These are phyloP conservation scores for Poliocrania exsul DNA, from an alignment of 2,797 vertebrate species.

Conservation along the genomic window DNA sequence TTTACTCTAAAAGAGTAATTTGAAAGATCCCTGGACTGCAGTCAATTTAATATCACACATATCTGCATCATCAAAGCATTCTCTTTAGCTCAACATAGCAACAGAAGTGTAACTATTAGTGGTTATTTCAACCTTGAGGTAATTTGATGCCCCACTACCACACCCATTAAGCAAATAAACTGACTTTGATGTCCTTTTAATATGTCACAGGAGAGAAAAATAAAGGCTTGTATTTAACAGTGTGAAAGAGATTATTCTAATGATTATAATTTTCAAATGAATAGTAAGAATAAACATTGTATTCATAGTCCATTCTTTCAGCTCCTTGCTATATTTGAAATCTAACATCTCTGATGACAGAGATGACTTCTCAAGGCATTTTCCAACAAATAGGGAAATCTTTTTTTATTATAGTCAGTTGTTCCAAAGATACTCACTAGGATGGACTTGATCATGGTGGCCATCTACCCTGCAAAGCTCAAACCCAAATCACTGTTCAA, in stretches of 20 bases:
- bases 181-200: conserved; percentile 45
- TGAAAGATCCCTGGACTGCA: conserved; percentile 62
- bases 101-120: conserved; percentile 36
- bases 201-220: conserved; percentile 15
- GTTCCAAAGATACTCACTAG: neutral
- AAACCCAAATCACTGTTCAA: neutral
- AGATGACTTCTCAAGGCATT: neutral
- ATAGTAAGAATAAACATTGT: neutral
- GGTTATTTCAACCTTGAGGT: conserved; percentile 44
- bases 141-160: neutral
- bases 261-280: neutral
- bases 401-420: neutral
- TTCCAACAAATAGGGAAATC: neutral
- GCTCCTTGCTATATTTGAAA: neutral
- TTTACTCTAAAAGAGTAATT: conserved; percentile 33
- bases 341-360: neutral
- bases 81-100: conserved; percentile 33
- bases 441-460: neutral
- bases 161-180: conserved; percentile 32
- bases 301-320: neutral
- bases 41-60: conserved; percentile 62
- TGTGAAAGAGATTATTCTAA: conserved; percentile 1
- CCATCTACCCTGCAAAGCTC: neutral
- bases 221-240: neutral
- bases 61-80: conserved; percentile 65